These are phyloP conservation scores for Urocyon cinereoargenteus DNA, from an alignment of 2,797 vertebrate species.

Conservation along the genomic window DNA sequence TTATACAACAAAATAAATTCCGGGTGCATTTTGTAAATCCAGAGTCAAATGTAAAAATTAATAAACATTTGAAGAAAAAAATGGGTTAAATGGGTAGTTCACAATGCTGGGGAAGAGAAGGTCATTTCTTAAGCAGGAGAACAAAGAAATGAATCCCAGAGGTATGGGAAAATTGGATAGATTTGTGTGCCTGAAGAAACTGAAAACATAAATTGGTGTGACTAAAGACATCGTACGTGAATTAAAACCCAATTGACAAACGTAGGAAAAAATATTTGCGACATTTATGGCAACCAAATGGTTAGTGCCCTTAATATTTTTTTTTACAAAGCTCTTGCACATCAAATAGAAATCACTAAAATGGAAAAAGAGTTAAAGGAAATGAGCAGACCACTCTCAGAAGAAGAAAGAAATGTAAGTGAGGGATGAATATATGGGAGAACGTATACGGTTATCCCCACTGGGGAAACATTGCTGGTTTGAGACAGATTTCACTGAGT, in stretches of 20 bases:
- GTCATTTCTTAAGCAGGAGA: background rate
- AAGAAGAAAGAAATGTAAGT: background rate
- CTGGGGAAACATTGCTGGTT: background rate
- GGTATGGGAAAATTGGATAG: background rate
- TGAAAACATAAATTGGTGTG: background rate
- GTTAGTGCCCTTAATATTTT: background rate
- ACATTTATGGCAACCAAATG: background rate
- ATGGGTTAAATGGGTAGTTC: background rate
- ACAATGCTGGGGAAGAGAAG: background rate
- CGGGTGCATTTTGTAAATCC: background rate
- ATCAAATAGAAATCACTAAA: conserved; percentile 32
- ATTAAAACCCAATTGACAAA: conserved; percentile 46
- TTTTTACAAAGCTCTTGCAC: background rate
- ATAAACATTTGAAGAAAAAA: background rate
- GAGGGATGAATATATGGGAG: background rate
- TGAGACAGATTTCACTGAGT: background rate
- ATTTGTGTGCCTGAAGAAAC: conserved; percentile 54
- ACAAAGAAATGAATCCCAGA: conserved; percentile 47
- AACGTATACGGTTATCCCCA: rapidly evolving
- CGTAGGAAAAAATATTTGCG: background rate
- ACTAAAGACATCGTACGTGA: conserved; percentile 37
- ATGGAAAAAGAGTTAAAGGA: background rate
- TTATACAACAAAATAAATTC: background rate
- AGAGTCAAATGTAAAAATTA: conserved; percentile 34
- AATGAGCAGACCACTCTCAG: background rate